Conservation (phyloP, 2,113 vertebrate species). For the Fulmarus glacialis region DNA sequence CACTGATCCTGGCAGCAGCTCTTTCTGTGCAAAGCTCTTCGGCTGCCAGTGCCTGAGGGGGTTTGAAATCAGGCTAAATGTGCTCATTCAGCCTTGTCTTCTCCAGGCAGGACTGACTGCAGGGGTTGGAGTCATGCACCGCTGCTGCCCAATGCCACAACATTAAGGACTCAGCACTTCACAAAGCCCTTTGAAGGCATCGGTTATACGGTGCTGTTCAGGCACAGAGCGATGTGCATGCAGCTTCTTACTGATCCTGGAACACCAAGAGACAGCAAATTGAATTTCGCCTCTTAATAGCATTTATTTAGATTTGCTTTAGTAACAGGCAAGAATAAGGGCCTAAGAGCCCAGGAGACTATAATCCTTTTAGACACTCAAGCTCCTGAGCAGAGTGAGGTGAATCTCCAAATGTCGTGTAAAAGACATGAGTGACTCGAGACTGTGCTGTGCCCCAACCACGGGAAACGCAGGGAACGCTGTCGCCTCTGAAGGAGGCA, state of each 20-base stretch:
- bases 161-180: background rate
- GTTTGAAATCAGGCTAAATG: background rate
- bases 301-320: slow-evolving; percentile 50
- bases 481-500: background rate
- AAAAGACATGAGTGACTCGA: background rate
- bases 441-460: background rate
- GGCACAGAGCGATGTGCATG: background rate
- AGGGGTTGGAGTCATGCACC: background rate
- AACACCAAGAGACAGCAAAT: slow-evolving; percentile 13
- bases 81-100: background rate
- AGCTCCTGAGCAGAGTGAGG: background rate
- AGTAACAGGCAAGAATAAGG: slow-evolving; percentile 32
- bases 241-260: background rate
- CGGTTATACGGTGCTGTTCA: background rate
- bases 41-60: background rate
- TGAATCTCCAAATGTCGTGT: background rate
- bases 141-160: accelerated
- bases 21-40: background rate
- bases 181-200: background rate
- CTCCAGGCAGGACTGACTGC: background rate
- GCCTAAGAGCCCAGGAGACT: background rate
- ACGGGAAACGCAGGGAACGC: background rate
- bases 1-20: background rate
- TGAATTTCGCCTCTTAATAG: slow-evolving; percentile 39
- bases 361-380: slow-evolving; percentile 12